Evolutionary conservation across 2,113 vertebrate genomes (phyloP), one percentile per base, ranked within the genome.

Genomic region (Hippolais icterina): DNA sequence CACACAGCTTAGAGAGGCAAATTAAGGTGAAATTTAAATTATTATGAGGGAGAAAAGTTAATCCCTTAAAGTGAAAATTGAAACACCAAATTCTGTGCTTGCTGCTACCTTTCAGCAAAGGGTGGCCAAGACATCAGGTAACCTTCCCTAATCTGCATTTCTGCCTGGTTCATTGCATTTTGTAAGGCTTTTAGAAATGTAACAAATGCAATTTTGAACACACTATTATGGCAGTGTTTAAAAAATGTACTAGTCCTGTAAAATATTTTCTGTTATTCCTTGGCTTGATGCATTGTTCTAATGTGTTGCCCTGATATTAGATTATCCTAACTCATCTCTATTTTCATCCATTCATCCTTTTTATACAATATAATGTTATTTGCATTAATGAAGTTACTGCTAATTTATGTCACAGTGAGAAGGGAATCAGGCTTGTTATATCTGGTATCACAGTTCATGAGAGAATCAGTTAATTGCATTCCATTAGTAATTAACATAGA

Each of bases 331-430:
- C 39, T 82, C 29, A 0, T 87, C 39, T 78, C 69, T 76, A 6
- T 74, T 94, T 91, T 83, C 74, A 89, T 84, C 65, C 68, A 41
- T 89, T 95, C 75, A 86, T 91, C 63, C 74, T 83, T 95, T 91
- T 94, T 74, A 80, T 63, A 37, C 47, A 64, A 70, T 89, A 44
- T 74, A 77, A 80, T 77, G 10, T 64, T 94, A 72, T 56, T 83
- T 87, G 86, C 85, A 81, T 92, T 86, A 96, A 93, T 83, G 93
- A 95, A 88, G 60, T 89, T 95, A 86, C 63, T 90, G 82, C 61
- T 96, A 96, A 95, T 94, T 93, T 94, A 95, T 92, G 83, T 91
- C 64, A 77, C 52, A 70, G 56, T n/a, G 82, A 96, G 86, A 89
- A 87, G 84, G 59, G 84, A 96, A 91, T 94, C 61, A 19, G n/a